phyloP scores from a whole-genome alignment of 2,888 invertebrate genomes.

The Meganola albula region DNA sequence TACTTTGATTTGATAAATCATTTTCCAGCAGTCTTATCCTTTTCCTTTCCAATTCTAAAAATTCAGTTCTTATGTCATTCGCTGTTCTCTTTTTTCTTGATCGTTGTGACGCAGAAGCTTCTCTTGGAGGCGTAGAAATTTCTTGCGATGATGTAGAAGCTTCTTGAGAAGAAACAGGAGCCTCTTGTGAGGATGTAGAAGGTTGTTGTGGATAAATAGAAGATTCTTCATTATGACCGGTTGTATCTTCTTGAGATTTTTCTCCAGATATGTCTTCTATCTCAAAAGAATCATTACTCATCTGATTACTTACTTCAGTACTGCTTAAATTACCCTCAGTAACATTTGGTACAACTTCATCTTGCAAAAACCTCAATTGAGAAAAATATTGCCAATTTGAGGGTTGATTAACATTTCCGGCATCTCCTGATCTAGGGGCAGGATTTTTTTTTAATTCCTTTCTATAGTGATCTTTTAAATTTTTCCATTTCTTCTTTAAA shows the following conservation, averaged over 20 bases:
- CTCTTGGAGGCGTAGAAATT: slow-evolving; percentile 13
- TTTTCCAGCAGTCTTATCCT: slow-evolving; percentile 11
- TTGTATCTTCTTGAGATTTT: slow-evolving; percentile 19
- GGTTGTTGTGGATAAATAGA: slow-evolving; percentile 18
- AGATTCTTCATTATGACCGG: slow-evolving; percentile 18
- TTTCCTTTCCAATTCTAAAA: slow-evolving; percentile 12
- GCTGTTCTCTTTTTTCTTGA: slow-evolving; percentile 4
- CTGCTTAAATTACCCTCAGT: slow-evolving; percentile 11
- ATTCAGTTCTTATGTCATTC: slow-evolving; percentile 10
- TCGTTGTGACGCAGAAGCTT: slow-evolving; percentile 17
- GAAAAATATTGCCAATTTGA: slow-evolving; percentile 18
- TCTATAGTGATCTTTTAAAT: slow-evolving; percentile 17
- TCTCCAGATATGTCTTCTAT: too few relatives aligned
- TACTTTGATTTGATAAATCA: slow-evolving; percentile 8
- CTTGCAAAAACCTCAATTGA: slow-evolving; percentile 13
- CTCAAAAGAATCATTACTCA: slow-evolving; percentile 16
- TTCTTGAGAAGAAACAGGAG: slow-evolving; percentile 9
- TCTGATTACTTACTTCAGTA: slow-evolving; percentile 10
- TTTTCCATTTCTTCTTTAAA: slow-evolving; percentile 23
- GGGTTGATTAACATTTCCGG: slow-evolving; percentile 13
- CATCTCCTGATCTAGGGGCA: slow-evolving; percentile 18
- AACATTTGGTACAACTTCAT: slow-evolving; percentile 11
- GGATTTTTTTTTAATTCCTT: slow-evolving; percentile 23
- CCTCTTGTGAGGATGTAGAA: slow-evolving; percentile 15
- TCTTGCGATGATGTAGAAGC: slow-evolving; percentile 15